Evolutionary conservation across 92 coral and sea anemone genomes (phyloP), one percentile per base, ranked within the genome.

Genomic region (Epizoanthus fatuus): DNA sequence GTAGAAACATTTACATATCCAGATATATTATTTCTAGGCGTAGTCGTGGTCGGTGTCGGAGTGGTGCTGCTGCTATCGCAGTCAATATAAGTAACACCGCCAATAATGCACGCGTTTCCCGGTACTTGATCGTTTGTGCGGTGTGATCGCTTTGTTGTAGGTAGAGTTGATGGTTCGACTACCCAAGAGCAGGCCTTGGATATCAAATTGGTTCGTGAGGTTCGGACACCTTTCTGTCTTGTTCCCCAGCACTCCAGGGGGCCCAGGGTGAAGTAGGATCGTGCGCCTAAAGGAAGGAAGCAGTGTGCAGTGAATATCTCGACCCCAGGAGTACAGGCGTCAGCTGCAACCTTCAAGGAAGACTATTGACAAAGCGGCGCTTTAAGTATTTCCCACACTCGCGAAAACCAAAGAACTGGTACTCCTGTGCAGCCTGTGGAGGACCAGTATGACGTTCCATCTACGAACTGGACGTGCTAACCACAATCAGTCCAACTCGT

Each of bases 201-300:
- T 6, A 90, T 76, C 58, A 81, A 47, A 44, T 75, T 44, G 3
- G 51, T 54, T 16, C 81, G 86, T 11, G 89, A 69, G 4, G 83
- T 80, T 69, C 15, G 53, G 14, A 83, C 81, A 10, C 0, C 7
- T 79, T 72, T 40, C 15, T 57, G 75, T 2, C 7, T 74, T 7
- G 63, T 79, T 3, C 98, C 99, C 97, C 96, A 97, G 64, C 99
- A 97, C 81, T 97, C 99, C 74, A 97, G 87, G 11, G 98, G 94
- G 2, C 99, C 99, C 19, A 97, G 74, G 3, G 84, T 80, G 65
- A 95, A 91, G 76, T 86, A 81, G 15, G 98, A 90, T 7, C n/a
- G 81, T 16, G 82, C 88, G 58, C 74, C 91, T 82, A 42, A 4
- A 77, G 47, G n/a, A 57, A 13, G 32, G n/a, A 12, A 49, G 13